A percentile compares a stretch with the other conserved stretches of the same genome.
Conservation (phyloP, 2,888 invertebrate species). For the Protonemura montana region DNA sequence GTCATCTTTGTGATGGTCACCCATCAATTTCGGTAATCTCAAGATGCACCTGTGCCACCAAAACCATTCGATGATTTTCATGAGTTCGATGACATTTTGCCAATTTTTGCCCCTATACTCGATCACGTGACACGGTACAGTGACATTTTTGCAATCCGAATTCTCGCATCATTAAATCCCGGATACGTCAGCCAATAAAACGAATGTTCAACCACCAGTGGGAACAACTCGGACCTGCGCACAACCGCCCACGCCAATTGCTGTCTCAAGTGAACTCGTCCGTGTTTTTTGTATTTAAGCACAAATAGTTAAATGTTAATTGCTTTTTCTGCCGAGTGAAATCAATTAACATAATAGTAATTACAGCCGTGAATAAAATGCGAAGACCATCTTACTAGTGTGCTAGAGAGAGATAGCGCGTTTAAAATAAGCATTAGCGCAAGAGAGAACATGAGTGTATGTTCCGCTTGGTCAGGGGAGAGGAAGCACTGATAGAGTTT, state of each 20-base stretch:
- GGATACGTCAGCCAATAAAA: no score
- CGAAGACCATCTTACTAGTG: background rate
- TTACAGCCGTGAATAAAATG: background rate
- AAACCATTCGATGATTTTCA: no score
- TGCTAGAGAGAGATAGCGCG: background rate
- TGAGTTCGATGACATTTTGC: no score
- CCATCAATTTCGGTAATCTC: no score
- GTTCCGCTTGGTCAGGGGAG: background rate
- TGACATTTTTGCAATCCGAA: no score
- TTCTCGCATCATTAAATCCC: no score
- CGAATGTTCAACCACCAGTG: no score
- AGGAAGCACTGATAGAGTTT: constrained; percentile 14
- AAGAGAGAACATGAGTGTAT: background rate
- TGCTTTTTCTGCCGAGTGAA: constrained; percentile 7
- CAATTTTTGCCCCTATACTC: no score
- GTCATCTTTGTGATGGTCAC: no score
- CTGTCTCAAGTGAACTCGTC: background rate
- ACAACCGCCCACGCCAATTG: background rate
- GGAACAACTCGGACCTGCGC: background rate
- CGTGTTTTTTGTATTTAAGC: background rate
- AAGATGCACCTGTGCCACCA: no score
- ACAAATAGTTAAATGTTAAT: background rate
- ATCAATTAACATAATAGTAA: constrained; percentile 12
- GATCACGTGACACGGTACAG: no score
- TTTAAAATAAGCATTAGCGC: background rate